Base-by-base conservation (phyloP, 2,113 vertebrate species). In the Protobothrops flavoviridis region DNA sequence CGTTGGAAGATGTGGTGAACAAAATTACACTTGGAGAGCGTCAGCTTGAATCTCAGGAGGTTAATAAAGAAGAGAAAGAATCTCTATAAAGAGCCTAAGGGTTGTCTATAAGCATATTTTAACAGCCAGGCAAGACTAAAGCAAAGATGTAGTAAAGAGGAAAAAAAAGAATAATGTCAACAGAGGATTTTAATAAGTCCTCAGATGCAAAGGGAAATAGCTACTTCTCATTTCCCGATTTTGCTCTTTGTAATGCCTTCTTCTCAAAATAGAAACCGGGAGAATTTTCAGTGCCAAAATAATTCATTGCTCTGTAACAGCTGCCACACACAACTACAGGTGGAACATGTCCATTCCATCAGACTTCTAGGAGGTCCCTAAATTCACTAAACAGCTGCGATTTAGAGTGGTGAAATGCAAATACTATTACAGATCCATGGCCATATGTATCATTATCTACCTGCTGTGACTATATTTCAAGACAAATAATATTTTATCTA, bases 311-410 rank as follows among this genome's bases (percentile, higher is more conserved):
- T 8, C 0, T 9, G 5, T 0, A 23, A 93, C 95, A 96, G 95
- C 95, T 95, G 95, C 94, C 0, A 1, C 90, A 10, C 26, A 87
- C 94, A 94, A 95, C 94, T 96, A 91, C 92, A 93, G 92, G 92
- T 93, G 89, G 89, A 87, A 86, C 89, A 90, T 85, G 69, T 85
- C 43, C 69, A 57, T 55, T 85, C 29, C 43, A 56, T 90, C n/a
- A 26, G 92, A 61, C 89, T 90, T 64, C 56, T 57, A 64, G 92
- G 69, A 87, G 56, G 90, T 93, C 90, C 92, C 92, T 90, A 39
- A 93, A 90, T 90, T 93, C 57, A 87, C 56, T 89, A 93, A 93
- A 48, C 88, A 90, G 89, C 89, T 93, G 92, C 33, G 8, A 93
- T 85, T 64, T 29, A 87, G 74, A 50, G 13, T 33, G 55, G 48